These are phyloP conservation scores for Eretmocerus hayati DNA, from an alignment of 2,888 invertebrate species.

Conservation along the genomic window DNA sequence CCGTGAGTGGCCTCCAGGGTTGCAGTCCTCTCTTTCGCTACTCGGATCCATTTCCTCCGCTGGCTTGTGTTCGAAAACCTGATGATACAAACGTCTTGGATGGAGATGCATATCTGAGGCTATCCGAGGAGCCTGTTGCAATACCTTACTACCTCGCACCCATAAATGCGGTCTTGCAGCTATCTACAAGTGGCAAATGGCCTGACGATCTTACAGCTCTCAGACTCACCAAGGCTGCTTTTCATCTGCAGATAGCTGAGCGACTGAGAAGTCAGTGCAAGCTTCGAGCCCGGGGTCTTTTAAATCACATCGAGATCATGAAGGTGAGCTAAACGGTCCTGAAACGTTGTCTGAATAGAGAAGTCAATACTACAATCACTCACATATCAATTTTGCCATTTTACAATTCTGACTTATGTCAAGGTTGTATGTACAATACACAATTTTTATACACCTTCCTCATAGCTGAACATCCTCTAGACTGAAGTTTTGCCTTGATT, in stretches of 20 bases:
- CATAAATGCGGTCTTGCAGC: conserved; percentile 55
- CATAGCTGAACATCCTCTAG: no score
- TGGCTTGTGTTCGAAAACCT: conserved; percentile 35
- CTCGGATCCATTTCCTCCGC: conserved; percentile 58
- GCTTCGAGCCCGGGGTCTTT: conserved; percentile 51
- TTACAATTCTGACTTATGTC: no score
- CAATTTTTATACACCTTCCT: no score
- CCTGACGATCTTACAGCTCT: conserved; percentile 79
- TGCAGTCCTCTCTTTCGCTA: conserved; percentile 68
- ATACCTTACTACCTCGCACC: conserved; percentile 44
- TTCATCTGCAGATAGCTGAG: conserved; percentile 73
- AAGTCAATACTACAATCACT: no score
- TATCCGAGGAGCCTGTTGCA: conserved; percentile 35
- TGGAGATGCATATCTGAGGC: conserved; percentile 35
- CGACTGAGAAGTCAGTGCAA: conserved; percentile 54
- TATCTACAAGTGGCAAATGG: conserved; percentile 86
- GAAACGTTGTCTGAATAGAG: no score
- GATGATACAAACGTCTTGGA: conserved; percentile 28
- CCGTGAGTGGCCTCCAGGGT: conserved; percentile 75
- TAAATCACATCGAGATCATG: conserved; percentile 50
- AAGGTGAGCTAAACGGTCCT: no score
- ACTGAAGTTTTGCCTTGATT: no score
- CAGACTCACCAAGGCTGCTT: conserved; percentile 75
- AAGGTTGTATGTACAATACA: no score
- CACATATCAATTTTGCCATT: no score